Base-by-base conservation (phyloP, 2,888 invertebrate genomes). In the Osmoderma eremita region DNA sequence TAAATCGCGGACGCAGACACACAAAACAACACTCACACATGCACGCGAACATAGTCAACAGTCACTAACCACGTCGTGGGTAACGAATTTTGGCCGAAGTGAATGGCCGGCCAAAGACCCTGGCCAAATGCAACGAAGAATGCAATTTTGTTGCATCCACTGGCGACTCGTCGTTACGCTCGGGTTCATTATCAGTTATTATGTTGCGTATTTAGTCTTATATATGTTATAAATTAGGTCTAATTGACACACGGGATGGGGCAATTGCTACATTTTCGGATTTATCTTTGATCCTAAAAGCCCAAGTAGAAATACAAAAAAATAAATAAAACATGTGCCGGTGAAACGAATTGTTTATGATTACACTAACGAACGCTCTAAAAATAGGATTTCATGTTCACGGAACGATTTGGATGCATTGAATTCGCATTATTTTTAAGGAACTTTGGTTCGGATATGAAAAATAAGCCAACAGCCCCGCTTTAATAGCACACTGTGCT, bases 81-180 rank as follows among this genome's bases (percentile, higher is more conserved):
- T 45, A 61, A 61, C 61, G 68, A 70, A 70, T 70, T 72, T 78
- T 79, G 74, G 63, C 69, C 79, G 78, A 75, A 77, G 80, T 81
- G 80, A 81, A 81, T 78, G 80, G 76, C 81, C 80, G 81, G 80
- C 72, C 80, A 80, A 80, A 78, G 80, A 81, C 81, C 81, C 71
- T 74, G 71, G 71, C 74, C 75, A 73, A 73, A 71, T 72, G 73
- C 73, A 71, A 63, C 69, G 58, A 71, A 71, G 72, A 73, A 71
- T 72, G 73, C 72, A 71, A 70, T 71, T 71, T 70, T 66, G 54
- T 69, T 70, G 71, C 70, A 69, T 67, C 63, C 73, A 72, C 70
- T 65, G 71, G 73, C 68, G 70, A 64, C 73, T 83, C 84, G 69
- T 84, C n/a, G 58, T 62, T 58, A 53, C 58, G 58, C 45, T 38